These are phyloP conservation scores for Nycteola revayana DNA, from an alignment of 2,888 invertebrate species.

Conservation along the genomic window DNA sequence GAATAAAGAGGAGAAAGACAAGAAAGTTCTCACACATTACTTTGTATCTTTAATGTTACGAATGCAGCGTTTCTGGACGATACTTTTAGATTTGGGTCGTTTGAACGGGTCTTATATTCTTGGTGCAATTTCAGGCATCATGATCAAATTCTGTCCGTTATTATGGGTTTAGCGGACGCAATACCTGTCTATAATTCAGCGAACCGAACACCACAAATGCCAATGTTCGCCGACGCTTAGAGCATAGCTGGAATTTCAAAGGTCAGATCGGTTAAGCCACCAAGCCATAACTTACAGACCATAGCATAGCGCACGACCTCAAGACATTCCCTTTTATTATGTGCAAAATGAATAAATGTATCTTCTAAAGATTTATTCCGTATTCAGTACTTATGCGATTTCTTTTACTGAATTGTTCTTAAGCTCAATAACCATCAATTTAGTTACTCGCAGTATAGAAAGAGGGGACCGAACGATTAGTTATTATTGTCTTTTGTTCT, in stretches of 20 bases:
- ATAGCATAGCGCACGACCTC: conserved; percentile 30
- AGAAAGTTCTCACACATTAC: no score
- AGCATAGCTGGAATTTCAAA: conserved; percentile 57
- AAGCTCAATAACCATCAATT: conserved; percentile 44
- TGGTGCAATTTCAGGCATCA: conserved; percentile 10
- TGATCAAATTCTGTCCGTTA: conserved; percentile 20
- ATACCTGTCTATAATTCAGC: conserved; percentile 34
- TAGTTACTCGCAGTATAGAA: conserved; percentile 49
- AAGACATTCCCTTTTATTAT: conserved; percentile 19
- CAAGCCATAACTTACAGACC: conserved; percentile 41
- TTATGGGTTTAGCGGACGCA: conserved; percentile 25
- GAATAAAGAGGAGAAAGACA: no score
- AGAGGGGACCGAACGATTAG: conserved; percentile 50
- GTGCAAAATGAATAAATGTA: conserved; percentile 8
- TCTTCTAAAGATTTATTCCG: background rate
- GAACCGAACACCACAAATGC: conserved; percentile 40
- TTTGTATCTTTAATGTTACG: no score
- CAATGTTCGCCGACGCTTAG: conserved; percentile 44
- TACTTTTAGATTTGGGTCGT: no score
- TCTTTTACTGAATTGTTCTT: conserved; percentile 14
- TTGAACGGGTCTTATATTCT: conserved; percentile 5
- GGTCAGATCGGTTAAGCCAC: conserved; percentile 47
- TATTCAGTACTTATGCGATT: conserved; percentile 1
- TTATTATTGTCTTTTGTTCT: conserved; percentile 57
- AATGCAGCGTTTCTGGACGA: no score